Percentiles rank a stretch among this genome's conserved stretches.
These are phyloP conservation scores for Hemiprocne comata DNA, from an alignment of 2,113 vertebrate genomes.

Conservation along the genomic window DNA sequence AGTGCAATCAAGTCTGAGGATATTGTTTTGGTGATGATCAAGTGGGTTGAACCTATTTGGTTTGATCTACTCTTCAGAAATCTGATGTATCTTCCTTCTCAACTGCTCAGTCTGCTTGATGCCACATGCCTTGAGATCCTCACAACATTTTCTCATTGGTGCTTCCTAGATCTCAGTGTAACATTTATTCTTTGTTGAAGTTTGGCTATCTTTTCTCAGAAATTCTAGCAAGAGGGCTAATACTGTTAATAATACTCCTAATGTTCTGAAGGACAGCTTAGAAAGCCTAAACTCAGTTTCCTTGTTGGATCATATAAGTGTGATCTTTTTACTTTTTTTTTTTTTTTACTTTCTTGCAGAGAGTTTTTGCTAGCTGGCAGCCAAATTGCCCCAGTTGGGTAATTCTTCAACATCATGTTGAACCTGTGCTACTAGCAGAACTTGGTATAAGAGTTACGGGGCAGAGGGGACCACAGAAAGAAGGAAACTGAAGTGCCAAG, in stretches of 20 bases:
- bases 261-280: background rate
- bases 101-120: background rate
- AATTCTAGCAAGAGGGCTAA: background rate
- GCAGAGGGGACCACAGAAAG: background rate
- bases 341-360: background rate
- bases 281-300: background rate
- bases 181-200: background rate
- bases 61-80: background rate
- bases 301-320: rapidly evolving
- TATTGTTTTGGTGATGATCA: background rate
- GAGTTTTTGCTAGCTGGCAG: background rate
- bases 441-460: background rate
- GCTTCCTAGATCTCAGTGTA: background rate
- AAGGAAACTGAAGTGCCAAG: background rate
- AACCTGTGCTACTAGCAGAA: background rate
- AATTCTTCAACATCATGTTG: background rate
- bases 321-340: background rate
- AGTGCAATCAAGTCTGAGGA: background rate
- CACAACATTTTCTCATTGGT: background rate
- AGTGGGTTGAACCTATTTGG: background rate
- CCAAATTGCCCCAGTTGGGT: background rate
- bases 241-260: too few relatives aligned
- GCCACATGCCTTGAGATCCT: background rate
- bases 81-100: background rate
- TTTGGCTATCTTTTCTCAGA: background rate